phyloP scores from a whole-genome alignment of 2,888 invertebrate species.

The Sisyra nigra region DNA sequence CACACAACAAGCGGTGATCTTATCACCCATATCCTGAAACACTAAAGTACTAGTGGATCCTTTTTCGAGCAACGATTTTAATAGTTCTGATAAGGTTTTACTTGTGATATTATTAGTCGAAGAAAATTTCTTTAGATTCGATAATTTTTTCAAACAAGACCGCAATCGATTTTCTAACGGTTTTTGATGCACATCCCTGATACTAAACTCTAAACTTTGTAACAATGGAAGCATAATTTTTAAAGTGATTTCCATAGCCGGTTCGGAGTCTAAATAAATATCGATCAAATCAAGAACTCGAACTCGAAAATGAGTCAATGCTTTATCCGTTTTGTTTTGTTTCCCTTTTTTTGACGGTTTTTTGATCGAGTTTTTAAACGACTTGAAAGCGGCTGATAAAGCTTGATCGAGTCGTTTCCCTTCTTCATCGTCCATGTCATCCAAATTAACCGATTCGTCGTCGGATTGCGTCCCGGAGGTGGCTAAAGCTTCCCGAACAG shows the following conservation, averaged over 20 bases:
- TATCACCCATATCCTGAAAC: conserved; percentile 47
- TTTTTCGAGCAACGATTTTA: conserved; percentile 42
- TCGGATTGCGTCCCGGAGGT: conserved; percentile 40
- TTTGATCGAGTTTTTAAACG: conserved; percentile 34
- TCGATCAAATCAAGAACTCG: conserved; percentile 61
- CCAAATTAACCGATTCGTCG: conserved; percentile 53
- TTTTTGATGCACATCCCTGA: conserved; percentile 48
- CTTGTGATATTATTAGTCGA: conserved; percentile 38
- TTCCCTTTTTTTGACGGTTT: conserved; percentile 23
- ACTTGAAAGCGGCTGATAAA: conserved; percentile 55
- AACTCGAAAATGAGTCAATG: conserved; percentile 53
- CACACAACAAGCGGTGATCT: conserved; percentile 43
- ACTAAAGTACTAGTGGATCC: conserved; percentile 44
- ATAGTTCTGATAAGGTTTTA: conserved; percentile 34
- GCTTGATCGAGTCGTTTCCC: conserved; percentile 56
- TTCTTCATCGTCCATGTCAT: conserved; percentile 60
- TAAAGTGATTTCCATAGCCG: conserved; percentile 47
- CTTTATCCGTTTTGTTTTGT: conserved; percentile 44
- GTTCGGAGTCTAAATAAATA: conserved; percentile 52
- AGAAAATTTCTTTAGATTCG: conserved; percentile 41
- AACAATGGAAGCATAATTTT: conserved; percentile 53
- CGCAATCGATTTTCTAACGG: conserved; percentile 47
- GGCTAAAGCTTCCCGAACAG: conserved; percentile 54
- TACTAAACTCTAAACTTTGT: conserved; percentile 49
- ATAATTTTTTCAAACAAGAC: conserved; percentile 40